These are phyloP conservation scores for Xestia rhomboidea DNA, from an alignment of 2,888 invertebrate genomes.

Conservation along the genomic window DNA sequence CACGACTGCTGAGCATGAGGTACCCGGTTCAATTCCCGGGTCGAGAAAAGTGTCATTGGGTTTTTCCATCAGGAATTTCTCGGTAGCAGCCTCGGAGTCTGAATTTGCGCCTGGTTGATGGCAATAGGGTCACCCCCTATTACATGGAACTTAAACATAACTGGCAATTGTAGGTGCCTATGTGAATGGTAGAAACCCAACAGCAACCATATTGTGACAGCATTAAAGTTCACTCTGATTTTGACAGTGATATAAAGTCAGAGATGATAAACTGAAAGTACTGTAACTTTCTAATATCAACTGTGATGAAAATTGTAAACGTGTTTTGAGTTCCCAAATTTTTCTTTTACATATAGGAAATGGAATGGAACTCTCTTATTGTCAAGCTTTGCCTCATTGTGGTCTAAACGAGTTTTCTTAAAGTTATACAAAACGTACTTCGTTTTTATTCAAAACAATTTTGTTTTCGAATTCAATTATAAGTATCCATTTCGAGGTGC, in stretches of 20 bases:
- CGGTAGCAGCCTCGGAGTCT: too few species aligned
- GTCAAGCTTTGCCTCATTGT: conserved; percentile 45
- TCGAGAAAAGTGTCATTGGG: too few species aligned
- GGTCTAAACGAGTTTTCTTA: conserved; percentile 53
- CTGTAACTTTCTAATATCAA: conserved; percentile 24
- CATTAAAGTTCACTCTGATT: background rate
- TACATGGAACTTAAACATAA: too few species aligned
- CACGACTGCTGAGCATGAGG: too few species aligned
- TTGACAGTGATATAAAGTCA: background rate
- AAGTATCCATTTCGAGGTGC: conserved; percentile 25
- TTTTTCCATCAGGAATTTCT: too few species aligned
- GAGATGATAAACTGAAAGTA: background rate
- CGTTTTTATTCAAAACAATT: conserved; percentile 36
- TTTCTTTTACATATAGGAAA: conserved; percentile 59
- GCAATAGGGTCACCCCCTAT: too few species aligned
- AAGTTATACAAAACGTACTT: conserved; percentile 35
- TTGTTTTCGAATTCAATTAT: conserved; percentile 51
- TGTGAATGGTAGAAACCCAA: too few species aligned
- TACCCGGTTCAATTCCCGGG: too few species aligned
- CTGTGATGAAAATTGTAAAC: conserved; percentile 61
- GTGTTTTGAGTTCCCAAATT: conserved; percentile 64
- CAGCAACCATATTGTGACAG: background rate
- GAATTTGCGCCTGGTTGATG: too few species aligned
- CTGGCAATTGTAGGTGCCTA: too few species aligned
- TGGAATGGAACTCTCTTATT: conserved; percentile 53